Base-by-base conservation (phyloP, 1,140 invertebrate genomes). In the Caerostris extrusa region DNA sequence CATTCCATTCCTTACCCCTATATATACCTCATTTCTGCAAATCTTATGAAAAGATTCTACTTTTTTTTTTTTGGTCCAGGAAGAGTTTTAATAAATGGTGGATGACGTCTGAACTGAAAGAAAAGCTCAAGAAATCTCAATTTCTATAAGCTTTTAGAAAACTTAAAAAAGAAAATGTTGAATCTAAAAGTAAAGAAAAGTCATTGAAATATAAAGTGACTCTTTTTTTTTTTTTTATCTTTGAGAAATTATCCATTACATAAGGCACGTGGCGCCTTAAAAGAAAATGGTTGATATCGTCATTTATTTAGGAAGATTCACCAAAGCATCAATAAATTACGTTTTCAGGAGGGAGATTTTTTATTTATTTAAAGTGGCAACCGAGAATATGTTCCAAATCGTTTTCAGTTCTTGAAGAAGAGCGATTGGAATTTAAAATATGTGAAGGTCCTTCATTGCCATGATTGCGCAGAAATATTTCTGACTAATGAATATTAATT, bases 81-180 rank as follows among this genome's bases (percentile, higher is more conserved):
- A 77, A 77, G 34, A 19, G 71, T 50, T 77, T 77, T 77, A 77
- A 77, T 77, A 77, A 77, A 77, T 77, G 71, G 34, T 19, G 71
- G 34, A 77, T 50, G 71, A 7, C 82, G 82, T 58, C 82, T 17
- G 57, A 58, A 56, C 56, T 56, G 82, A 83, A 83, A 83, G 56
- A 58, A 83, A 56, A 58, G 55, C 56, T 56, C 82, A 10, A 83
- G 55, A 83, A 83, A 83, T 83, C 82, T 83, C 82, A 83, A 83
- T 83, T 83, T 83, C 82, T 83, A 19, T 58, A 83, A 83, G 82
- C 53, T 83, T 56, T 56, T n/a, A 58, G 56, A 57, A 83, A 83
- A 58, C n/a, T 57, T 17, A 56, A 5, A 7, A 4, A 2, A 57
- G 57, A 83, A 58, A n/a, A 57, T 57, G 82, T 17, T 17, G n/a